Evolutionary conservation across 2,797 vertebrate genomes (phyloP), one percentile per base, ranked within the genome.

Genomic region (Mus spretus): DNA sequence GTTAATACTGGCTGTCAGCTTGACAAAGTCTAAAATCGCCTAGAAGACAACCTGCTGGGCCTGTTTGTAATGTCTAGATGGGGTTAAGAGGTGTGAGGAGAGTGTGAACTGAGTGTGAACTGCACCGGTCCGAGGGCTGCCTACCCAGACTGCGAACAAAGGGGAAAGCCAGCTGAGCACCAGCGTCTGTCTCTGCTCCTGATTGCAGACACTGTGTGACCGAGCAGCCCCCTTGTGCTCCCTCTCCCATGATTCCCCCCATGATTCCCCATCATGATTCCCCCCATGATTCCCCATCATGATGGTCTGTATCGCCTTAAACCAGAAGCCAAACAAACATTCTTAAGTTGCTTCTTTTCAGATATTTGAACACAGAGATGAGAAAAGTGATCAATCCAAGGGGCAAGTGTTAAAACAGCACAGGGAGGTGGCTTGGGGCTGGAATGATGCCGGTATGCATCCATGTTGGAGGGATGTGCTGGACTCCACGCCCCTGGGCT

Each of bases 401-500:
- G 19, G 53, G n/a, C 40, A 59, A 61, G 79, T 50, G 55, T 50
- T 63, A 15, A 24, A 90, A 59, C 4, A 85, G 26, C 26, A 11
- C 26, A 11, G 5, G 4, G 53, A 57, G 37, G 63, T 79, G 37
- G 47, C 59, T 28, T 28, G 75, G 59, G 1, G 20, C 20, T 19
- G 3, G 57, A n/a, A 26, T 22, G 28, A n/a, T 50, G 22, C n/a
- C 14, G 17, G 15, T 24, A 7, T 47, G 84, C 3, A 3, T 44
- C 50, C 34, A 19, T 26, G 28, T 7, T 53, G 47, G 28, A 1
- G 17, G 57, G 34, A 59, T 28, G 86, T 28, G 31, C 13, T 12
- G 2, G 22, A 13, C 17, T n/a, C 34, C 11, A 2, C 2, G 1
- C 3, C 70, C 75, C 2, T 2, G 10, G 11, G 6, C 26, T 40